Evolutionary conservation across 2,113 vertebrate genomes (phyloP).

Genomic region (Stegastes partitus): DNA sequence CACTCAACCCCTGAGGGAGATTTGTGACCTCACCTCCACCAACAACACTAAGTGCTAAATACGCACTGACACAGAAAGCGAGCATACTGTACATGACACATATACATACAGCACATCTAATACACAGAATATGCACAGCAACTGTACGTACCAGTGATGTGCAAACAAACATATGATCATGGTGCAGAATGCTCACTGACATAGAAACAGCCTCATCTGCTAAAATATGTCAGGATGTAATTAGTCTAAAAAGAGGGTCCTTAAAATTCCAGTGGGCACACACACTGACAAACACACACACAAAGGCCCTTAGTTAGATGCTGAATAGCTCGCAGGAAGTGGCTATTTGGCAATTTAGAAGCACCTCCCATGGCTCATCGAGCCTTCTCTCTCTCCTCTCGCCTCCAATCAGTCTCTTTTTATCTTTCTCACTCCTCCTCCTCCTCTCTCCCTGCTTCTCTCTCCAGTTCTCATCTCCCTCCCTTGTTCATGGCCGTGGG

Average conservation of each 20-base stretch:
- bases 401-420: slow-evolving; percentile 63
- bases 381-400: slow-evolving; percentile 56
- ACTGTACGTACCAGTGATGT: background rate
- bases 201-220: slow-evolving; percentile 57
- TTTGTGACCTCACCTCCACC: slow-evolving; percentile 72
- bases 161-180: slow-evolving; percentile 11
- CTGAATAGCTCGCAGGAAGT: slow-evolving; percentile 80
- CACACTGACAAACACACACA: slow-evolving; percentile 71
- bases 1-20: slow-evolving; percentile 56
- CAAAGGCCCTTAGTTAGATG: slow-evolving; percentile 75
- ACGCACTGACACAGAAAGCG: slow-evolving; percentile 68
- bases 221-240: slow-evolving; percentile 74
- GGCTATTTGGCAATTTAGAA: slow-evolving; percentile 72
- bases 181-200: slow-evolving; percentile 50
- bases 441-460: slow-evolving; percentile 28
- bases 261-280: slow-evolving; percentile 78
- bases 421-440: slow-evolving; percentile 61
- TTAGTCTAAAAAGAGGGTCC: slow-evolving; percentile 72
- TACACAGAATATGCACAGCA: background rate
- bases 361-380: slow-evolving; percentile 76
- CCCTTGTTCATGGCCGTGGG: slow-evolving; percentile 63
- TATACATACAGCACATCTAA: background rate
- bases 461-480: slow-evolving; percentile 60
- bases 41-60: slow-evolving; percentile 69
- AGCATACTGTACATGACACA: slow-evolving; percentile 21